Evolutionary conservation across 2,113 vertebrate genomes (phyloP), one percentile per base, ranked within the genome.

Genomic region (Fregetta grallaria): DNA sequence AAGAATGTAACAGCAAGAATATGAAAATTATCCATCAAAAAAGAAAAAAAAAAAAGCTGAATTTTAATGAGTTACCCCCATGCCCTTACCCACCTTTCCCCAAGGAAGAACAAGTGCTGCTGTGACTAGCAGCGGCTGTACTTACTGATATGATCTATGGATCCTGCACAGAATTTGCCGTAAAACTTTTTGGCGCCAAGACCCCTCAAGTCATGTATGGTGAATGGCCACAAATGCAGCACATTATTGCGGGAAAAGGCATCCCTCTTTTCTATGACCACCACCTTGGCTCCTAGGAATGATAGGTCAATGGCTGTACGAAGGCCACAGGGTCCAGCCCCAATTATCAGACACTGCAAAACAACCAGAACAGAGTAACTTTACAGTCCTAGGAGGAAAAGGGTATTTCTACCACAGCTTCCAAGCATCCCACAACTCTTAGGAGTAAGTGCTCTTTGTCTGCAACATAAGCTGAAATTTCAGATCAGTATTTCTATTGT

Each of bases 101-200:
- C 38, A 13, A 2, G 1, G 49, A 71, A 61, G 44, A 27, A 49
- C 5, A 59, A 67, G 52, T 0, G 38, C 17, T 73, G 82, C 62
- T 32, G 34, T 13, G 34, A 2, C 25, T 21, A 93, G 55, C 75
- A 81, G 29, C 3, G 1, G 18, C 40, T 76, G 50, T 56, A 99
- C 99, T 99, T 90, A 99, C 99, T 99, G 98, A 99, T 99, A 70
- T 99, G 99, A 97, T 99, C 99, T 6, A 99, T 99, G 92, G 99
- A 99, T 90, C 99, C 99, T 2, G 99, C 99, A 38, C 99, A 99
- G 98, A 99, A 99, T 93, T 99, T 99, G 90, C 99, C 99, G 0
- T 99, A 99, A 92, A 99, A 99, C 96, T 99, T 99, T 96, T 99
- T 99, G 97, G 99, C 99, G 38, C 99, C 99, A 3, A 99, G 98